Base-by-base conservation (phyloP, 2,888 invertebrate species). In the Xanthostigma xanthostigma region DNA sequence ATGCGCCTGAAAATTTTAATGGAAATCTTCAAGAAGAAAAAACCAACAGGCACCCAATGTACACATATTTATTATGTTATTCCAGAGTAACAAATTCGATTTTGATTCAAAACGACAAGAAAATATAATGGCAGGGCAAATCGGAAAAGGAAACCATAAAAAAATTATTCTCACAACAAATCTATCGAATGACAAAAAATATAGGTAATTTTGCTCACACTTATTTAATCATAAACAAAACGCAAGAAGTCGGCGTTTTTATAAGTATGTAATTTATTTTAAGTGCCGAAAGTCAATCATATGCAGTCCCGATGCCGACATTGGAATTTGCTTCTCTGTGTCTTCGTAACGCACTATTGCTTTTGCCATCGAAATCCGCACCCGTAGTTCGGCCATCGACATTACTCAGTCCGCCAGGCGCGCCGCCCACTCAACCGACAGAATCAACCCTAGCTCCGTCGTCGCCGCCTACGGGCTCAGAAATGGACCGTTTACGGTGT, bases 321-420 rank as follows among this genome's bases (percentile, higher is more conserved):
- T 67, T 95, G 56, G 91, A 93, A 69, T 95, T 94, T 72, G 93
- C 89, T 4, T 81, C 83, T 1, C 68, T 93, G 33, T 94, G 94
- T 66, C 68, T 95, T 48, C 79, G 85, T 54, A 95, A 93, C 69
- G 91, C 94, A 10, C 69, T 83, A 36, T 72, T 78, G 9, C 68
- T 90, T 46, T 66, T 91, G 36, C 81, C 82, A 0, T 71, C 74
- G 33, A 73, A 66, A 48, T 60, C 62, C 11, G 60, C 59, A 5
- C 51, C 59, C 4, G 63, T 64, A 9, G 74, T 74, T 10, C 64
- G 68, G 8, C 55, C 63, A 44, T 55, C 43, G 39, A 51, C 39
- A 12, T 39, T 35, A 14, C 35, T 46, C 9, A 46, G 13, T 6
- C 37, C 37, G 13, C 42, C 42, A 10, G 36, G 34, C 2, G 48